Evolutionary conservation across 2,113 vertebrate species (phyloP).

Genomic region (Rhabdornis inornatus): DNA sequence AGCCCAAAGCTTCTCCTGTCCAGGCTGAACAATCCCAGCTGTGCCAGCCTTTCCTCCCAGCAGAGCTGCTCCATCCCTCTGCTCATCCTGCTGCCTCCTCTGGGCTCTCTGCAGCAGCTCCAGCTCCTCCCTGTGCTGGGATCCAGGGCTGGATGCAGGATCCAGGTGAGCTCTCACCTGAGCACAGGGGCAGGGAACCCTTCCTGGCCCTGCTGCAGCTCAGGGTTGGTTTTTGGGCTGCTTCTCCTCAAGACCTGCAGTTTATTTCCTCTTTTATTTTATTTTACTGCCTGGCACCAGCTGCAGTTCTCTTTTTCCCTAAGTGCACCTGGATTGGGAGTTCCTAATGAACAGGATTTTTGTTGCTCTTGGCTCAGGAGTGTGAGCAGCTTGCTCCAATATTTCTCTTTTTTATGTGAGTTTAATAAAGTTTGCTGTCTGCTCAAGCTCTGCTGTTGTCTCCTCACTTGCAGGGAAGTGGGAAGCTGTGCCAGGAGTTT

Average conservation of each 20-base stretch:
- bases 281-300: neutral
- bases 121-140: neutral
- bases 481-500: conserved; percentile 33
- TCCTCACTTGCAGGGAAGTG: conserved; percentile 3
- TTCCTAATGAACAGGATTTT: neutral
- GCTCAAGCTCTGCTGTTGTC: conserved; percentile 13
- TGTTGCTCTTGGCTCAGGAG: neutral
- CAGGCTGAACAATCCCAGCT: no score
- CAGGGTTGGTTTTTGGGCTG: neutral
- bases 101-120: neutral
- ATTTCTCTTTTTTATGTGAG: neutral
- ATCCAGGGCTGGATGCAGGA: neutral
- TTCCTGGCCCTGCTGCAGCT: neutral
- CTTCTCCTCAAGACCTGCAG: neutral
- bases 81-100: no score
- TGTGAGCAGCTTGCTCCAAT: neutral
- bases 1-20: no score
- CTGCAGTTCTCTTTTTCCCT: neutral
- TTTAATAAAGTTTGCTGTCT: conserved; percentile 28
- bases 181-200: neutral
- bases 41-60: no score
- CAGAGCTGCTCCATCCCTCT: no score
- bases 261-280: neutral
- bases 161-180: neutral
- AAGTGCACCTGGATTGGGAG: neutral